A percentile compares a stretch with the other conserved stretches of the same genome.
phyloP scores from a whole-genome alignment of 2,888 invertebrate genomes.

The Galerucella calmariensis region DNA sequence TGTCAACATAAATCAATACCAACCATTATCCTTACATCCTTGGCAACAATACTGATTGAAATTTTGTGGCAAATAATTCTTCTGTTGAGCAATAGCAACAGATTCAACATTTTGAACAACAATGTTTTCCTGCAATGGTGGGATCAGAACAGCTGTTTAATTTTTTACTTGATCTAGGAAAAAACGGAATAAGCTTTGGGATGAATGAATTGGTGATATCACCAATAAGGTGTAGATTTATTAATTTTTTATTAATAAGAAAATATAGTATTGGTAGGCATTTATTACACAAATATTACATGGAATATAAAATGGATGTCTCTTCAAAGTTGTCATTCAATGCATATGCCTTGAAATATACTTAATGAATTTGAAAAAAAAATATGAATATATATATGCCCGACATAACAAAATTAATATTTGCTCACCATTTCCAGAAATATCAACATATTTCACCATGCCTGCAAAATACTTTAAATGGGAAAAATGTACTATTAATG shows the following conservation, averaged over 20 bases:
- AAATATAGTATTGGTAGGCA: too few species aligned
- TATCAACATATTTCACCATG: conserved; percentile 1
- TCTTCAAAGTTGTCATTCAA: too few species aligned
- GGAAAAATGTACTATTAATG: conserved; percentile 17
- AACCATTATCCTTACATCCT: not conserved
- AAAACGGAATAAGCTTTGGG: too few species aligned
- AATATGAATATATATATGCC: not conserved
- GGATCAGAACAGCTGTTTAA: not conserved
- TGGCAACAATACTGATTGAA: not conserved
- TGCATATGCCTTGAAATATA: too few species aligned
- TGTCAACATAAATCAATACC: too few species aligned
- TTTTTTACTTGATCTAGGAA: not conserved
- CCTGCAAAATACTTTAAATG: conserved; percentile 25
- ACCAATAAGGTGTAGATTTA: too few species aligned
- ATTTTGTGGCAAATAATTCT: not conserved
- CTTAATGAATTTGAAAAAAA: not conserved
- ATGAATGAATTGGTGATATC: too few species aligned
- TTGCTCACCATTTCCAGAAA: conserved; percentile 23
- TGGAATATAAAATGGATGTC: too few species aligned
- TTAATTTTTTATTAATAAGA: too few species aligned
- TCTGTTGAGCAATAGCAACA: not conserved
- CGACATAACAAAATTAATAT: conserved; percentile 20
- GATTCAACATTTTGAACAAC: not conserved
- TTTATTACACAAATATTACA: too few species aligned
- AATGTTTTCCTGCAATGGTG: not conserved